phyloP scores from a whole-genome alignment of 2,113 vertebrate genomes.

The Heptranchias perlo region DNA sequence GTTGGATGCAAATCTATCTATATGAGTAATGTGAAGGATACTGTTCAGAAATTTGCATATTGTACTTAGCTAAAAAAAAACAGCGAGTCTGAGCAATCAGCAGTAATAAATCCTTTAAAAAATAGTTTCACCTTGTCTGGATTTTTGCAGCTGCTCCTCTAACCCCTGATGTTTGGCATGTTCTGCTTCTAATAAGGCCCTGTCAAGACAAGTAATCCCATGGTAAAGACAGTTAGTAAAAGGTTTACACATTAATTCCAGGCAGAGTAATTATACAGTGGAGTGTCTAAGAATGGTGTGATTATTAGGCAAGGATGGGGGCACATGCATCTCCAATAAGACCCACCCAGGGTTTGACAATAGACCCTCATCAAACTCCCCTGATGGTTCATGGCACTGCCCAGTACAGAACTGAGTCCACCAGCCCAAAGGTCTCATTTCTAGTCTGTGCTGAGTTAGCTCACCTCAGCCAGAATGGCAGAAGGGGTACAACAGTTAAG shows the following conservation, averaged over 20 bases:
- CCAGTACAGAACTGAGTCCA: not conserved
- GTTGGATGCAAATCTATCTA: not conserved
- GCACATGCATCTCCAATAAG: not conserved
- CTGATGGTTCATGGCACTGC: not conserved
- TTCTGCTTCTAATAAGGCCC: constrained; percentile 83
- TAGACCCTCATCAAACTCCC: not conserved
- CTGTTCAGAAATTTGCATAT: not conserved
- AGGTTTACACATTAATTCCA: not conserved
- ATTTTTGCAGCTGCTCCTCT: not conserved
- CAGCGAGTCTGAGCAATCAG: not conserved
- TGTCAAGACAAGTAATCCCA: constrained; percentile 46
- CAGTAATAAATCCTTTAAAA: not conserved
- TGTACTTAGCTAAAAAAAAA: not conserved
- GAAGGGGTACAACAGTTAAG: not conserved
- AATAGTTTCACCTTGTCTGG: constrained; percentile 1
- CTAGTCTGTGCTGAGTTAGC: not conserved
- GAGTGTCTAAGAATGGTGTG: not conserved
- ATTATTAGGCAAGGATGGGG: not conserved
- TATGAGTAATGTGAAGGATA: not conserved
- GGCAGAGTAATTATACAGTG: not conserved
- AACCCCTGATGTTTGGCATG: constrained; percentile 27
- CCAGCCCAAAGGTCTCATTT: not conserved
- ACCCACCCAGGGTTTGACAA: not conserved
- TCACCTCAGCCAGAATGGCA: not conserved
- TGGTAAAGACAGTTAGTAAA: not conserved